A percentile compares a stretch with the other conserved stretches of the same genome.
Evolutionary conservation across 2,888 invertebrate species (phyloP).

Genomic region (Polymixis flavicincta): DNA sequence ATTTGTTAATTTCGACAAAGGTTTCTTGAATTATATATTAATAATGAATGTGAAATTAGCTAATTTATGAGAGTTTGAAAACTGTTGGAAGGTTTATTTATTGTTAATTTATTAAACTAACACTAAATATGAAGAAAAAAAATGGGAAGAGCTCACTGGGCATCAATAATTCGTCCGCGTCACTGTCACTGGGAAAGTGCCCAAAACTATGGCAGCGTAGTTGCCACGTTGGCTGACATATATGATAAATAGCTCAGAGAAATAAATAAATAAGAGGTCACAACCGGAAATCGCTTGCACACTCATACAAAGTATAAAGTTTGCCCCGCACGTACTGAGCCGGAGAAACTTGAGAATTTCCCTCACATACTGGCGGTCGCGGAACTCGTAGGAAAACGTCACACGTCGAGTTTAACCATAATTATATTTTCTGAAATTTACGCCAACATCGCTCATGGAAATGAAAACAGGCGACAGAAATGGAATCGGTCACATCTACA

Average conservation of each 20-base stretch:
- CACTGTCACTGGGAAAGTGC: too few relatives aligned
- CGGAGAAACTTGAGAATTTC: conserved; percentile 48
- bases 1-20: background rate
- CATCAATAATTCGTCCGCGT: too few relatives aligned
- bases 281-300: background rate
- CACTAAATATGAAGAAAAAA: too few relatives aligned
- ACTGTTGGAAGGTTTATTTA: too few relatives aligned
- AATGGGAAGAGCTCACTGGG: too few relatives aligned
- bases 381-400: conserved; percentile 31
- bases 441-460: conserved; percentile 18
- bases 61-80: too few relatives aligned
- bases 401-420: conserved; percentile 29
- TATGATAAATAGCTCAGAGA: conserved; percentile 5
- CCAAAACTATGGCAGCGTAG: too few relatives aligned
- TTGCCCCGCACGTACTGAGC: conserved; percentile 39
- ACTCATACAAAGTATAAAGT: conserved; percentile 33
- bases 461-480: conserved; percentile 34
- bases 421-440: conserved; percentile 51
- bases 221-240: too few relatives aligned
- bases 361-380: conserved; percentile 34
- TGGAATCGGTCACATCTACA: conserved; percentile 4
- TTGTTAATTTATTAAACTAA: too few relatives aligned
- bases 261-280: conserved; percentile 40
- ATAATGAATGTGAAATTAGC: background rate
- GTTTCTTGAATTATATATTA: background rate